A percentile compares a stretch with the other conserved stretches of the same genome.
Conservation (phyloP, 1,140 invertebrate species). For the Brachionus koreanus region DNA sequence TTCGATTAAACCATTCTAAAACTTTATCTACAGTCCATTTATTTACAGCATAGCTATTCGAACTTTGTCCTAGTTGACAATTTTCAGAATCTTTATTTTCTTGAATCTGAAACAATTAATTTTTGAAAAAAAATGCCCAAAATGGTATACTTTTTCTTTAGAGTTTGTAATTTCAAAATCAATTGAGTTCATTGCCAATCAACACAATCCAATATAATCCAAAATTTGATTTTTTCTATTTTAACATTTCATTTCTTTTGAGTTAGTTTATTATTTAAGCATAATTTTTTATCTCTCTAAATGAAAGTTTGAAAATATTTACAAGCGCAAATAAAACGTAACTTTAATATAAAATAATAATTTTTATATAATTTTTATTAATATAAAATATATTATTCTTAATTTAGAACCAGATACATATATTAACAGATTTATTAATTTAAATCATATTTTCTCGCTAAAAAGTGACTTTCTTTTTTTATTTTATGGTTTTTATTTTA, state of each 20-base stretch:
- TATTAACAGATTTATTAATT: too few relatives aligned
- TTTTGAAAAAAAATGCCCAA: not conserved
- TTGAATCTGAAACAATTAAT: not conserved
- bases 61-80: not conserved
- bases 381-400: too few relatives aligned
- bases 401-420: too few relatives aligned
- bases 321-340: not conserved
- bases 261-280: not conserved
- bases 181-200: not conserved
- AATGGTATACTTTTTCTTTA: not conserved
- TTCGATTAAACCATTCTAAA: conserved; percentile 4
- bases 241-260: not conserved
- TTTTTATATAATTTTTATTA: too few relatives aligned
- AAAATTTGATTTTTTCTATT: not conserved
- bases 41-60: not conserved
- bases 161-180: not conserved
- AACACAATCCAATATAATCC: not conserved
- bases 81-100: not conserved
- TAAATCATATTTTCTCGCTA: too few relatives aligned
- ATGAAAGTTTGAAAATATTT: not conserved
- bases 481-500: too few relatives aligned
- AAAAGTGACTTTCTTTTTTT: too few relatives aligned
- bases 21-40: conserved; percentile 25
- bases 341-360: not conserved
- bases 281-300: conserved; percentile 28